Conservation (phyloP, 2,888 invertebrate species). For the Mactromeris polynyma region DNA sequence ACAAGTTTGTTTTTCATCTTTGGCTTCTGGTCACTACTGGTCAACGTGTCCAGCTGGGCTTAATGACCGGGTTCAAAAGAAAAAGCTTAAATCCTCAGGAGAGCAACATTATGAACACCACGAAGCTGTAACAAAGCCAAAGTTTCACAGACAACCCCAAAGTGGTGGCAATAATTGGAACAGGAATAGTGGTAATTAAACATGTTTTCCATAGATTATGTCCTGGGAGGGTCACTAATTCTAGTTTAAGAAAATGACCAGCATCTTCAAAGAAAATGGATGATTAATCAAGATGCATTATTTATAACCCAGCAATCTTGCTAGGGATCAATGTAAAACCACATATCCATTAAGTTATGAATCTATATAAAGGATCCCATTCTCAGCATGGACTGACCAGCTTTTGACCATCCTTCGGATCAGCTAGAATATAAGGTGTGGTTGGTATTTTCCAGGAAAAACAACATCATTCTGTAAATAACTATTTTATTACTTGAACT, state of each 20-base stretch:
- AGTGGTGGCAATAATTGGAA: slow-evolving; percentile 30
- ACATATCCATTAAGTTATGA: background rate
- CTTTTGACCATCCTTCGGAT: background rate
- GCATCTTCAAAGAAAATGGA: slow-evolving; percentile 23
- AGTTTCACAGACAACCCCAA: slow-evolving; percentile 34
- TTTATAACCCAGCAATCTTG: slow-evolving; percentile 2
- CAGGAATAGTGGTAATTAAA: slow-evolving; percentile 37
- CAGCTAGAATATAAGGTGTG: background rate
- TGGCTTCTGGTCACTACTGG: slow-evolving; percentile 36
- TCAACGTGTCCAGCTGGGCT: slow-evolving; percentile 44
- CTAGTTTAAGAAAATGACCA: slow-evolving; percentile 30
- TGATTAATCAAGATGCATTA: slow-evolving; percentile 32
- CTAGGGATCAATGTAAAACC: background rate
- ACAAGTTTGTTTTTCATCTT: slow-evolving; percentile 44
- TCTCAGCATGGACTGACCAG: background rate
- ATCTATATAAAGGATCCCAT: background rate
- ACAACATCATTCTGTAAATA: no score
- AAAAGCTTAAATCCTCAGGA: slow-evolving; percentile 28
- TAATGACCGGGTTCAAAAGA: slow-evolving; percentile 34
- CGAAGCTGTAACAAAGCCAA: slow-evolving; percentile 33
- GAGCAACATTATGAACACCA: slow-evolving; percentile 32
- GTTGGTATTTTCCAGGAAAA: background rate
- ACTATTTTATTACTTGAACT: no score
- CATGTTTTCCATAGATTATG: slow-evolving; percentile 46
- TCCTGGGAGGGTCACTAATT: slow-evolving; percentile 35